phyloP scores from a whole-genome alignment of 2,797 vertebrate genomes.

The Poeciliopsis gracilis region DNA sequence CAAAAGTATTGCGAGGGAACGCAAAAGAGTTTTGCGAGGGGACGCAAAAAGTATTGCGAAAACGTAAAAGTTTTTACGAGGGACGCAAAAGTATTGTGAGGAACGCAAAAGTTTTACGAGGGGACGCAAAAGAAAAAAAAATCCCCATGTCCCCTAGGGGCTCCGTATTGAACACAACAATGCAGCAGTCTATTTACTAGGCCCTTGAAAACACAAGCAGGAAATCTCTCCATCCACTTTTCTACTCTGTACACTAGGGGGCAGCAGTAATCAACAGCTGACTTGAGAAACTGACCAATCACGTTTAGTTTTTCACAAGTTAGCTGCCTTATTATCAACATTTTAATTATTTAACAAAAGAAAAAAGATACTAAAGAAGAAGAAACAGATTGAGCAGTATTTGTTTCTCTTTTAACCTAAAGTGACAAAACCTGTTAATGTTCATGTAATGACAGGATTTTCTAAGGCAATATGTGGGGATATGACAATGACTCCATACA shows the following conservation, averaged over 20 bases:
- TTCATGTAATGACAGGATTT: neutral
- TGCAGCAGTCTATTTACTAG: neutral
- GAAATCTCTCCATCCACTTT: neutral
- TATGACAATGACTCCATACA: neutral
- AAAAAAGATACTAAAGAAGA: neutral
- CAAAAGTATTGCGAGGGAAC: too few relatives aligned
- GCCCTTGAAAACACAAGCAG: neutral
- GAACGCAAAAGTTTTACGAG: too few relatives aligned
- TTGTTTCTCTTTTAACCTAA: neutral
- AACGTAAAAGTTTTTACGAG: too few relatives aligned
- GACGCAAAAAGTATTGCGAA: too few relatives aligned
- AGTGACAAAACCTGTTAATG: neutral
- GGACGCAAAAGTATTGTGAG: too few relatives aligned
- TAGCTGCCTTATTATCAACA: neutral
- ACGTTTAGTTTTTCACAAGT: neutral
- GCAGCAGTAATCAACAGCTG: neutral
- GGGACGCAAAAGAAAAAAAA: too few relatives aligned
- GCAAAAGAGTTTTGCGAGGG: too few relatives aligned
- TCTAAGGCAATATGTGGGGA: neutral
- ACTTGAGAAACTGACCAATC: neutral
- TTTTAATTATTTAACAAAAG: neutral
- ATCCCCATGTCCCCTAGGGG: too few relatives aligned
- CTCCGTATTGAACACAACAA: neutral
- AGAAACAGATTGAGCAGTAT: neutral
- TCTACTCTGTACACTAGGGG: neutral